Conservation (phyloP, 1,140 invertebrate genomes). For the Drosophila biarmipes region DNA sequence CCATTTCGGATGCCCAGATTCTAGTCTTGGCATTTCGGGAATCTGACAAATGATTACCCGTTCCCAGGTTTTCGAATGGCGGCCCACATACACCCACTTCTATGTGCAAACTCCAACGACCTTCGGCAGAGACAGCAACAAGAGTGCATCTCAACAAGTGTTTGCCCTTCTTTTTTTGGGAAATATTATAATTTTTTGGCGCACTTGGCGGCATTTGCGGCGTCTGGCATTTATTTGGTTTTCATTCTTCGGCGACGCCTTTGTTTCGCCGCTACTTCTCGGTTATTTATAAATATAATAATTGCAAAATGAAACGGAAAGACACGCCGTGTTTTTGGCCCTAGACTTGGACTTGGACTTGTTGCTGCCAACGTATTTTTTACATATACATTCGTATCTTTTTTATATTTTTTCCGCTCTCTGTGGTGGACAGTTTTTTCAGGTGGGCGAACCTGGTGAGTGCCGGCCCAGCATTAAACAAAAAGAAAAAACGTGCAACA, state of each 20-base stretch:
- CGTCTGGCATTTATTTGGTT: slow-evolving; percentile 63
- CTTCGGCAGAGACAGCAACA: slow-evolving; percentile 12
- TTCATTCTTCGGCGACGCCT: slow-evolving; percentile 49
- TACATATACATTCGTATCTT: slow-evolving; percentile 32
- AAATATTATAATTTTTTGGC: slow-evolving; percentile 8
- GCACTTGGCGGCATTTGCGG: slow-evolving; percentile 42
- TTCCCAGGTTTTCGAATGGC: neutral
- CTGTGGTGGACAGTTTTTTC: slow-evolving; percentile 36
- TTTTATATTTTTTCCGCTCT: slow-evolving; percentile 13
- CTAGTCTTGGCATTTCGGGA: slow-evolving; percentile 4
- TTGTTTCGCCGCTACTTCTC: slow-evolving; percentile 36
- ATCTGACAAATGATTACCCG: neutral
- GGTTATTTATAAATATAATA: slow-evolving; percentile 61
- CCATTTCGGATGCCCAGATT: neutral
- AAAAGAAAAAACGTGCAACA: slow-evolving; percentile 29
- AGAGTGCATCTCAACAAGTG: slow-evolving; percentile 45
- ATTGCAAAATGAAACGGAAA: slow-evolving; percentile 57
- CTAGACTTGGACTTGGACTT: slow-evolving; percentile 77
- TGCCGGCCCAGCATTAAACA: slow-evolving; percentile 47
- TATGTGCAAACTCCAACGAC: slow-evolving; percentile 7
- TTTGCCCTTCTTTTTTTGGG: slow-evolving; percentile 8
- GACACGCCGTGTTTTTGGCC: slow-evolving; percentile 45
- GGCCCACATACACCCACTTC: neutral
- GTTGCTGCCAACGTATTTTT: slow-evolving; percentile 45
- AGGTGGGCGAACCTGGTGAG: slow-evolving; percentile 69